Conservation (phyloP, 2,888 invertebrate genomes). For the Lepidochitona cinerea region DNA sequence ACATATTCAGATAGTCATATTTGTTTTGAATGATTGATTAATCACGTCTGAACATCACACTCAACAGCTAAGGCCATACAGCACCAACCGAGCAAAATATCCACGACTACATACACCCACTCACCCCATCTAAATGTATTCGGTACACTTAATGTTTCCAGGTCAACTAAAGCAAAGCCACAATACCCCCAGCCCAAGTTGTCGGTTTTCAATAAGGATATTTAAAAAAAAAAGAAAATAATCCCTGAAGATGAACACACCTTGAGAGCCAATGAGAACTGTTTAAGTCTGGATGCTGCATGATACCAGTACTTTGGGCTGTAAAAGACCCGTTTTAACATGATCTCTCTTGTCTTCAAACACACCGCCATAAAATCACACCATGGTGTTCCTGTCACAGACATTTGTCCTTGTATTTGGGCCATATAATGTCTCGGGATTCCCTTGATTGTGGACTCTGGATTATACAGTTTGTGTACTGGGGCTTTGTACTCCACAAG, state of each 20-base stretch:
- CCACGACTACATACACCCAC: too few species aligned
- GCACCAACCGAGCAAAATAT: too few species aligned
- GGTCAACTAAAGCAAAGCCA: too few species aligned
- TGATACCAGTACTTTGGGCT: slow-evolving; percentile 43
- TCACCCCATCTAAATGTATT: too few species aligned
- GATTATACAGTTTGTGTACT: slow-evolving; percentile 41
- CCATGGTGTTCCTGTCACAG: slow-evolving; percentile 44
- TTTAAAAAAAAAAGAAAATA: background rate
- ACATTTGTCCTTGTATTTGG: slow-evolving; percentile 61
- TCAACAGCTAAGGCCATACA: too few species aligned
- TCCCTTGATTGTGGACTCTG: slow-evolving; percentile 14
- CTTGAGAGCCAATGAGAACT: slow-evolving; percentile 48
- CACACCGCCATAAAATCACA: slow-evolving; percentile 61
- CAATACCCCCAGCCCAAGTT: too few species aligned
- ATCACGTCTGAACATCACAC: too few species aligned
- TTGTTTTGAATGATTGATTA: too few species aligned
- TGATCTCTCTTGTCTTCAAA: slow-evolving; percentile 44
- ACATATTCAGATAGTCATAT: too few species aligned
- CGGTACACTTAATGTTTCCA: too few species aligned
- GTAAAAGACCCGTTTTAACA: slow-evolving; percentile 49
- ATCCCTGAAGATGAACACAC: slow-evolving; percentile 29
- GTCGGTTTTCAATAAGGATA: too few species aligned
- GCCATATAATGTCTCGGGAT: slow-evolving; percentile 57
- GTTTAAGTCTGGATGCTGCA: slow-evolving; percentile 32
- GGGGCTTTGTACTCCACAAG: slow-evolving; percentile 57